Evolutionary conservation across 2,888 invertebrate genomes (phyloP).

Genomic region (Argyresthia albistria): DNA sequence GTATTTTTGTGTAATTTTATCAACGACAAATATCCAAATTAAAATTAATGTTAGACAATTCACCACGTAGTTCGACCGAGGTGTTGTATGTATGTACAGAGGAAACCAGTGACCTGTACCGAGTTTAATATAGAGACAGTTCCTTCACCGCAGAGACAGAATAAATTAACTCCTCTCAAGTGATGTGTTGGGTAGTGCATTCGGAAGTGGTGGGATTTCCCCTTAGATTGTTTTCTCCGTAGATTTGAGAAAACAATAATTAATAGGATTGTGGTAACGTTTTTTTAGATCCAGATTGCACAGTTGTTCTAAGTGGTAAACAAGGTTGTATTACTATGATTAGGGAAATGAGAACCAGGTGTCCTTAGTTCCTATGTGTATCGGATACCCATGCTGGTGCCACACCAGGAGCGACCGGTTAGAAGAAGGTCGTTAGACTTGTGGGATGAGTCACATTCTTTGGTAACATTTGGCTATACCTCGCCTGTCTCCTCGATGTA

Average conservation of each 20-base stretch:
- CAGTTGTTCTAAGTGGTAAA: neutral
- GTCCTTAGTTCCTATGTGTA: neutral
- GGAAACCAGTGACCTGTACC: slow-evolving; percentile 46
- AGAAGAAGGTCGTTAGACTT: slow-evolving; percentile 69
- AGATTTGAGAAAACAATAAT: too few species aligned
- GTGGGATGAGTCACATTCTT: slow-evolving; percentile 59
- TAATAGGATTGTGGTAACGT: too few species aligned
- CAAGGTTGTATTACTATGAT: slow-evolving; percentile 16
- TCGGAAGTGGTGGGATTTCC: neutral
- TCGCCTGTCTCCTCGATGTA: slow-evolving; percentile 93
- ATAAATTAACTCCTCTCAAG: slow-evolving; percentile 11
- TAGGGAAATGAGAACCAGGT: neutral
- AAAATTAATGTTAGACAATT: slow-evolving; percentile 37
- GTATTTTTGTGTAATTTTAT: slow-evolving; percentile 1
- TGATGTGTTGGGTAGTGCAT: slow-evolving; percentile 5
- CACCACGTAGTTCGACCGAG: slow-evolving; percentile 31
- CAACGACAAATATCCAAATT: neutral
- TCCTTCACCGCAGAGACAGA: slow-evolving; percentile 64
- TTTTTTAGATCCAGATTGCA: too few species aligned
- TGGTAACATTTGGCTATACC: slow-evolving; percentile 76
- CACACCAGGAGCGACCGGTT: slow-evolving; percentile 66
- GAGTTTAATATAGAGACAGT: slow-evolving; percentile 56
- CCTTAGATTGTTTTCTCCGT: neutral
- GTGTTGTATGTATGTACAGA: slow-evolving; percentile 41
- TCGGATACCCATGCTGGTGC: slow-evolving; percentile 63